Evolutionary conservation across 2,797 vertebrate species (phyloP).

Genomic region (Leuciscus waleckii): DNA sequence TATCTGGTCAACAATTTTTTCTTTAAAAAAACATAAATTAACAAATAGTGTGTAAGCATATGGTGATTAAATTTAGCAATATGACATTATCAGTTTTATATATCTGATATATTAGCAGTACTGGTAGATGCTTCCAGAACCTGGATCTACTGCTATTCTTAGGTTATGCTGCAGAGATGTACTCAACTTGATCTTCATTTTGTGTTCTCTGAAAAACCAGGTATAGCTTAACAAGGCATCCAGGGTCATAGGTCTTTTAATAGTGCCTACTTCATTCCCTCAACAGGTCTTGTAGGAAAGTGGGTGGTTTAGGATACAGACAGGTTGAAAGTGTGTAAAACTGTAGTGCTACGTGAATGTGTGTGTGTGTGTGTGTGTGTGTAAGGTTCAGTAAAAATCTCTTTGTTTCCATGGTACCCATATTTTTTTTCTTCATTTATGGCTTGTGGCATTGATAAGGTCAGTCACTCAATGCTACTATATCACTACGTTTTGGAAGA

Average conservation of each 20-base stretch:
- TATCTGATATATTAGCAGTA: neutral
- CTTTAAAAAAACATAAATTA: neutral
- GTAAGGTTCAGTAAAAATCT: slow-evolving; percentile 27
- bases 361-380: slow-evolving; percentile 7
- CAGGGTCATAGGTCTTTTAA: neutral
- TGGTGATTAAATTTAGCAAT: neutral
- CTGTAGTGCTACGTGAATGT: slow-evolving; percentile 1
- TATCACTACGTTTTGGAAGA: slow-evolving; percentile 8
- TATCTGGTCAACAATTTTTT: neutral
- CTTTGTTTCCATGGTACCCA: slow-evolving; percentile 58
- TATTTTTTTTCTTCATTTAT: slow-evolving; percentile 34
- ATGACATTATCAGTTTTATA: neutral
- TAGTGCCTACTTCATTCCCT: slow-evolving; percentile 2
- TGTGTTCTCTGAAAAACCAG: slow-evolving; percentile 12
- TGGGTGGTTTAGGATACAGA: neutral
- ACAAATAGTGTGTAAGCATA: neutral
- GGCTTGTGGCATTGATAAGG: slow-evolving; percentile 30
- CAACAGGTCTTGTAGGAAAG: neutral
- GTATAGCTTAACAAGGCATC: neutral
- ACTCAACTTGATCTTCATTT: neutral
- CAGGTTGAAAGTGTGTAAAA: slow-evolving; percentile 1
- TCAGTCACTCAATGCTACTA: slow-evolving; percentile 9
- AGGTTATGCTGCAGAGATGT: neutral
- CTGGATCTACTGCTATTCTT: neutral
- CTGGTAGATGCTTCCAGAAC: neutral